Base-by-base conservation (phyloP, 2,797 vertebrate genomes). In the Myiothlypis chrysogaster region DNA sequence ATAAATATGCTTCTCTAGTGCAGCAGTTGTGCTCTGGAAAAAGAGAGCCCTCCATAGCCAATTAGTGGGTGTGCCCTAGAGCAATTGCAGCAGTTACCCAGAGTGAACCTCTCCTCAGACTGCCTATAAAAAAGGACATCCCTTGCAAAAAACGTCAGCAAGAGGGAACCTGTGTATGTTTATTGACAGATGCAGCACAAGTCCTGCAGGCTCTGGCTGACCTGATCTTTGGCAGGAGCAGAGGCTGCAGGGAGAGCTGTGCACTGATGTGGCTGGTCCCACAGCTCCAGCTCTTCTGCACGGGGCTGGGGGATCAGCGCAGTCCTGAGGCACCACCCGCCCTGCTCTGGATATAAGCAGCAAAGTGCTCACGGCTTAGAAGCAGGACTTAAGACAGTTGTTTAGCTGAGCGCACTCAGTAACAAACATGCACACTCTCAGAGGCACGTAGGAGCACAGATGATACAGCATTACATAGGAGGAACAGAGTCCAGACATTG, bases 391-490 rank as follows among this genome's bases (percentile, higher is more conserved):
- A 39, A n/a, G 46, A 41, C 3, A 39, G 14, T 9, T 35, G 17
- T 2, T 17, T 34, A 24, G 30, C 44, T 59, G 44, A 77, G 60
- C 24, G 46, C 9, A n/a, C 6, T 47, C n/a, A 17, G 23, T 64
- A n/a, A 30, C 41, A 53, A 68, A 47, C 22, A 32, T 32, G 47
- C 24, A 32, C 35, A 23, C 7, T 28, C 17, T 20, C 9, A 22
- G 6, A 23, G 2, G 2, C 1, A 2, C 0, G 0, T 12, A 41
- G 18, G 46, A 60, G 9, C 27, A 25, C 34, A 41, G 14, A 23
- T 30, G 21, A 34, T 66, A 8, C 21, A 15, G 4, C 35, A 27
- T 44, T 46, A 18, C 10, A 5, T 2, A 7, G 3, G 13, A 46
- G 18, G 28, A 44, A 3, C 37, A 72, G 12, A 55, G 19, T 25